A percentile compares a stretch with the other conserved stretches of the same genome.
These are phyloP conservation scores for Poeciliopsis turneri DNA, from an alignment of 2,797 vertebrate species.

Conservation along the genomic window DNA sequence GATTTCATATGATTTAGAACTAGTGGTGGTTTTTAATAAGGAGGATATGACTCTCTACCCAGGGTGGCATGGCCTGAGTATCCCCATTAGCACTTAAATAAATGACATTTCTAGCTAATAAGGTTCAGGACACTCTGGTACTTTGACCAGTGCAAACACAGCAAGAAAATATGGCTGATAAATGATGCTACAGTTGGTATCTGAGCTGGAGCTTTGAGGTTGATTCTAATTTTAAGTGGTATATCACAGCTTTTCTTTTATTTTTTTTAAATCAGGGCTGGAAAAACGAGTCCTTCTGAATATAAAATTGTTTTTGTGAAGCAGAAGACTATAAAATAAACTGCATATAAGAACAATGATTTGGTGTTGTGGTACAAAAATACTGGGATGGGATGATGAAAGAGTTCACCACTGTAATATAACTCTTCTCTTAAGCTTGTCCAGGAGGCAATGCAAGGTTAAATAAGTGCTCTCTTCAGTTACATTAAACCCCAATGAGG, in stretches of 20 bases:
- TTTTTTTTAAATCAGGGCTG: background rate
- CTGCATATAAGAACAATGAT: background rate
- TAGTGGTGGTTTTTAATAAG: background rate
- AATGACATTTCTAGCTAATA: background rate
- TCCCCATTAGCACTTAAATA: background rate
- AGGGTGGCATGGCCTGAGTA: background rate
- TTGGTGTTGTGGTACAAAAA: background rate
- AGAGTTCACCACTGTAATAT: background rate
- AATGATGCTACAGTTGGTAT: background rate
- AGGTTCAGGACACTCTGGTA: background rate
- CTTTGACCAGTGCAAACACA: background rate
- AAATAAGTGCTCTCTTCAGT: constrained; percentile 83
- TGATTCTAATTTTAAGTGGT: background rate
- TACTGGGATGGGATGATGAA: background rate
- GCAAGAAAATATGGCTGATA: background rate
- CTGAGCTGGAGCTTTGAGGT: background rate
- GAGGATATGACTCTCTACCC: background rate
- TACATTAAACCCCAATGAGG: constrained; percentile 79
- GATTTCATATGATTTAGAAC: constrained; percentile 86
- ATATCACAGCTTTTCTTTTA: background rate
- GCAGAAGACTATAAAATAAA: background rate
- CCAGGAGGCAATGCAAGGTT: constrained; percentile 87
- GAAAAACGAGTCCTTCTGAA: background rate
- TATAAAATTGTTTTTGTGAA: background rate
- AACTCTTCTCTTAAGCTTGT: constrained; percentile 91